Evolutionary conservation across 2,888 invertebrate species (phyloP), one percentile per base, ranked within the genome.

Genomic region (Masnerella sp.): DNA sequence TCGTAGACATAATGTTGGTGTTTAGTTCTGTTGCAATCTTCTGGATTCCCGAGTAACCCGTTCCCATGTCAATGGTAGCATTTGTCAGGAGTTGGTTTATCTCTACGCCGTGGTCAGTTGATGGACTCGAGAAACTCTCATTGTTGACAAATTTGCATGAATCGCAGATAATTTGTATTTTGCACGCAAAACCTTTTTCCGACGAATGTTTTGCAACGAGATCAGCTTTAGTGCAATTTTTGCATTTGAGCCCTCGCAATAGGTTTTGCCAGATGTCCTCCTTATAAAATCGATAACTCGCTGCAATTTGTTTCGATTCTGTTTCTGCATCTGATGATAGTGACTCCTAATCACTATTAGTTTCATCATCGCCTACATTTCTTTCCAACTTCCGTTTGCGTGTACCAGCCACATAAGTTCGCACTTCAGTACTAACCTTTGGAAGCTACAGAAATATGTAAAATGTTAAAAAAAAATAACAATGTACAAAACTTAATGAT

Each of bases 71-170:
- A 2, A 58, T 11, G n/a, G 47, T 15, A 25, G 40, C 49, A 42
- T 30, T 47, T 18, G 47, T 47, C 20, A 61, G 40, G n/a, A 14
- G 36, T 40, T 49, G 20, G 17, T 51, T 61, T 2, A 61, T 36
- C 17, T 47, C 38, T 2, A 2, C 0, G 0, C n/a, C 9, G 5
- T 12, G 9, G 4, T 61, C 30, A 28, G 38, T 49, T 25, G 2
- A 1, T 30, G 40, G 49, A 61, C 61, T 18, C 14, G 61, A 47
- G 8, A 15, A 7, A n/a, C 49, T 28, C 30, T 47, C 49, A 40
- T 49, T 61, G 4, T 58, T 22, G 11, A 45, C 15, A 20, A 20
- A n/a, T 9, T 54, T 1, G 11, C 62, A 62, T 1, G 42, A 7
- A 32, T 9, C 28, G 15, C 47, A 61, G 28, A 2, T 28, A 22